Conservation (phyloP, 2,888 invertebrate species). For the Cheilosia scutellata region DNA sequence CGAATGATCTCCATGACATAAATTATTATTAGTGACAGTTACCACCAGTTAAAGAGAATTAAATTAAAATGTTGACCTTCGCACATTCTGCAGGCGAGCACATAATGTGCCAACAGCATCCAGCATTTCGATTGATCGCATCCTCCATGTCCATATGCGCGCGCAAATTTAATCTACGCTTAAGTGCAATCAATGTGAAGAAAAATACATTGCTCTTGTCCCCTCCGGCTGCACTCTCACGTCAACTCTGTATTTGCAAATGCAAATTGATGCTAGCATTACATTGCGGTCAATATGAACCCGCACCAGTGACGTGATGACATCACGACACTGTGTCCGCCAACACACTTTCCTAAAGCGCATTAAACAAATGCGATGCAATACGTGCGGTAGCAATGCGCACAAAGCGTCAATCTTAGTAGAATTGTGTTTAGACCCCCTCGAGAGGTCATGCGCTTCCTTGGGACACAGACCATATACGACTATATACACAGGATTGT, state of each 20-base stretch:
- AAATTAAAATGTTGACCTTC: constrained; percentile 65
- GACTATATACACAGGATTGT: constrained; percentile 16
- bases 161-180: constrained; percentile 38
- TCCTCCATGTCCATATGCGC: constrained; percentile 41
- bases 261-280: constrained; percentile 42
- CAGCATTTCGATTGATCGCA: constrained; percentile 61
- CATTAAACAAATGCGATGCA: constrained; percentile 40
- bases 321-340: constrained; percentile 59
- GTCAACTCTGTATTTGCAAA: constrained; percentile 3
- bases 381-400: constrained; percentile 47
- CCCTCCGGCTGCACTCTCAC: constrained; percentile 6
- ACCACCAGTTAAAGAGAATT: constrained; percentile 41
- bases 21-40: constrained; percentile 38
- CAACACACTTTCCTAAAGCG: constrained; percentile 45
- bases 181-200: constrained; percentile 55
- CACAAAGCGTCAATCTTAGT: constrained; percentile 50
- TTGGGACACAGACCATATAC: constrained; percentile 43
- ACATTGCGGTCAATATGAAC: constrained; percentile 41
- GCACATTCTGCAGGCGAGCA: constrained; percentile 29
- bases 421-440: constrained; percentile 50
- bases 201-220: constrained; percentile 12
- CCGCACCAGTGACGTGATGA: constrained; percentile 45
- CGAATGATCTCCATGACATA: constrained; percentile 23
- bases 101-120: constrained; percentile 27
- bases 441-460: constrained; percentile 65